These are phyloP conservation scores for Stichopus chloronotus DNA, from an alignment of 35 echinoderm and acorn worm species.

Conservation along the genomic window DNA sequence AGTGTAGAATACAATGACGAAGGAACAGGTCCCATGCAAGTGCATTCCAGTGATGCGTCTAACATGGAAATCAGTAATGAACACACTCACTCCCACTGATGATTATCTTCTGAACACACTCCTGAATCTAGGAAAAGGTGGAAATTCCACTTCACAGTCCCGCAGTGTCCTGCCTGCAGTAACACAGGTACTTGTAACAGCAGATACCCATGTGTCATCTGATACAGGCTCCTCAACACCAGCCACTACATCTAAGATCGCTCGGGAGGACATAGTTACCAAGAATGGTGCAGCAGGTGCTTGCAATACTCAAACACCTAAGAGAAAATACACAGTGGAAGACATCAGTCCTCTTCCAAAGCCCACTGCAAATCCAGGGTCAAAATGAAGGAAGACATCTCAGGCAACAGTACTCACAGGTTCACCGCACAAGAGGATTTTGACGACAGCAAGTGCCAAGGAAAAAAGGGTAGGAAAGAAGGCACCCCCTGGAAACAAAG, in stretches of 20 bases:
- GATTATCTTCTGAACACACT: too few relatives aligned
- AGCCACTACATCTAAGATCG: not conserved
- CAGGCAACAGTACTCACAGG: slow-evolving; percentile 13
- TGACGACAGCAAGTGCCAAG: slow-evolving; percentile 5
- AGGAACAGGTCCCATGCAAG: not conserved
- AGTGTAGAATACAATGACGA: not conserved
- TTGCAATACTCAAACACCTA: not conserved
- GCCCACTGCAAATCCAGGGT: not conserved
- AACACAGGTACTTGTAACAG: not conserved
- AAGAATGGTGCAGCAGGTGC: not conserved
- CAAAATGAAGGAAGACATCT: slow-evolving; percentile 1
- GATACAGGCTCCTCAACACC: not conserved
- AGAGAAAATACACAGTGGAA: not conserved
- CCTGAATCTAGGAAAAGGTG: not conserved
- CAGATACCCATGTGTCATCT: not conserved
- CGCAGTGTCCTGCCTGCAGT: not conserved
- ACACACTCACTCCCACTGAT: not conserved
- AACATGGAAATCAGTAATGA: not conserved
- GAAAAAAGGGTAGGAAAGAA: slow-evolving; percentile 3
- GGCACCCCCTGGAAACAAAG: slow-evolving; percentile 11
- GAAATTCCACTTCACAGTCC: not conserved
- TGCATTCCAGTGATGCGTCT: not conserved
- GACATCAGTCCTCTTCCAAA: slow-evolving; percentile 50
- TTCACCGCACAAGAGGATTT: not conserved
- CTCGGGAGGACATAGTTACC: not conserved